A percentile compares a stretch with the other conserved stretches of the same genome.
Evolutionary conservation across 2,797 vertebrate genomes (phyloP).

Genomic region (Gadopsis bispinosus): DNA sequence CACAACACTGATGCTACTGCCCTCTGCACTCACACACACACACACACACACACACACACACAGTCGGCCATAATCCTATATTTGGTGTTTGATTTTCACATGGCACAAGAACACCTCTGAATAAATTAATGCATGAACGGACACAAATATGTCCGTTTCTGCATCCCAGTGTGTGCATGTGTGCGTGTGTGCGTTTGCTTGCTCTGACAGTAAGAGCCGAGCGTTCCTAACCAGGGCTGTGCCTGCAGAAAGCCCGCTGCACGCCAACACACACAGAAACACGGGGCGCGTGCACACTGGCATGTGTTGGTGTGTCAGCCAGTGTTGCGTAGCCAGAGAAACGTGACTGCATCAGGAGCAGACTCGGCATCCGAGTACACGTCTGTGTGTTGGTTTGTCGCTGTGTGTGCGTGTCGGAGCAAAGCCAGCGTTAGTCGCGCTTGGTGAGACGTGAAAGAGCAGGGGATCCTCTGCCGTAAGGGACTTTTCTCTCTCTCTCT

Average conservation of each 20-base stretch:
- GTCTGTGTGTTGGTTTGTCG: slow-evolving; percentile 38
- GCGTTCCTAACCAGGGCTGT: slow-evolving; percentile 53
- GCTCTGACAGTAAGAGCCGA: slow-evolving; percentile 22
- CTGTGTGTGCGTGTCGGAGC: slow-evolving; percentile 48
- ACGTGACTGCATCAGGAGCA: slow-evolving; percentile 79
- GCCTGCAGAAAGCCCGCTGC: slow-evolving; percentile 57
- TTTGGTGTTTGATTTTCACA: slow-evolving; percentile 41
- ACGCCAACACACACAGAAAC: slow-evolving; percentile 9
- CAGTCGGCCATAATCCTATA: slow-evolving; percentile 32
- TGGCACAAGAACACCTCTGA: slow-evolving; percentile 41
- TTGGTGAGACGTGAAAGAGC: slow-evolving; percentile 80
- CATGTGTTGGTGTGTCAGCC: slow-evolving; percentile 82
- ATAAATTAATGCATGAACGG: slow-evolving; percentile 45
- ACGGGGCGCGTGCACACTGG: slow-evolving; percentile 31
- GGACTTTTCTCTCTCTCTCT: slow-evolving; percentile 76
- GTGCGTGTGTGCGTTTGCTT: slow-evolving; percentile 31
- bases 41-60: slow-evolving; percentile 20
- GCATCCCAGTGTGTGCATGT: background rate
- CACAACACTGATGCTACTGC: slow-evolving; percentile 73
- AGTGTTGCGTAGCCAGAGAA: slow-evolving; percentile 74
- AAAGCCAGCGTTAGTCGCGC: slow-evolving; percentile 78
- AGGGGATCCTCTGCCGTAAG: slow-evolving; percentile 81
- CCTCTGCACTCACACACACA: slow-evolving; percentile 55
- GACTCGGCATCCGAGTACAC: slow-evolving; percentile 68
- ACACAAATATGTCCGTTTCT: slow-evolving; percentile 45